phyloP scores from a whole-genome alignment of 2,113 vertebrate species.

The Aphyosemion australe region DNA sequence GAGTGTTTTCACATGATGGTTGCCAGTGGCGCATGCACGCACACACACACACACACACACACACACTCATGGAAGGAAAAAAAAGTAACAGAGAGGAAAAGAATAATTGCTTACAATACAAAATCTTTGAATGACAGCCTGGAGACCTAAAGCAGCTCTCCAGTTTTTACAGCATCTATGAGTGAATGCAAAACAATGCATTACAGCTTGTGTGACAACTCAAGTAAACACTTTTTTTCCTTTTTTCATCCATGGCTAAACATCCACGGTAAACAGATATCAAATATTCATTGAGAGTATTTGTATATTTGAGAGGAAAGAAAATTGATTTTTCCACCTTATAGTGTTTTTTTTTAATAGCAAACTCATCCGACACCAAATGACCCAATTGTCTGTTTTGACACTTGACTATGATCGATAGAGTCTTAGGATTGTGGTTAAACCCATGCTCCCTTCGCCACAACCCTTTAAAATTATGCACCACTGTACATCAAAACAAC shows the following conservation, averaged over 20 bases:
- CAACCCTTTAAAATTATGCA: constrained; percentile 65
- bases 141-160: constrained; percentile 38
- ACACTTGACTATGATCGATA: constrained; percentile 78
- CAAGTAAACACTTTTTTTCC: constrained; percentile 22
- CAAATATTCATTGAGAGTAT: not conserved
- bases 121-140: constrained; percentile 67
- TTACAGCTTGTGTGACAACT: constrained; percentile 40
- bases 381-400: constrained; percentile 71
- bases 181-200: constrained; percentile 35
- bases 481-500: constrained; percentile 75
- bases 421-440: constrained; percentile 66
- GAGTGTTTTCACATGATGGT: constrained; percentile 70
- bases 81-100: constrained; percentile 40
- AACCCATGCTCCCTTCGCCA: constrained; percentile 52
- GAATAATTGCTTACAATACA: constrained; percentile 73
- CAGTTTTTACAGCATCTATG: constrained; percentile 37
- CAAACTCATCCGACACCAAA: constrained; percentile 41
- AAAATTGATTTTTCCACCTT: constrained; percentile 1
- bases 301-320: not conserved
- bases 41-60: not conserved
- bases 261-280: constrained; percentile 8
- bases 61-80: constrained; percentile 31
- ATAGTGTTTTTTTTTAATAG: constrained; percentile 31
- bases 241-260: constrained; percentile 6
- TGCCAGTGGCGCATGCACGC: constrained; percentile 53